These are phyloP conservation scores for Pelmatolapia mariae DNA, from an alignment of 2,113 vertebrate genomes.

Conservation along the genomic window DNA sequence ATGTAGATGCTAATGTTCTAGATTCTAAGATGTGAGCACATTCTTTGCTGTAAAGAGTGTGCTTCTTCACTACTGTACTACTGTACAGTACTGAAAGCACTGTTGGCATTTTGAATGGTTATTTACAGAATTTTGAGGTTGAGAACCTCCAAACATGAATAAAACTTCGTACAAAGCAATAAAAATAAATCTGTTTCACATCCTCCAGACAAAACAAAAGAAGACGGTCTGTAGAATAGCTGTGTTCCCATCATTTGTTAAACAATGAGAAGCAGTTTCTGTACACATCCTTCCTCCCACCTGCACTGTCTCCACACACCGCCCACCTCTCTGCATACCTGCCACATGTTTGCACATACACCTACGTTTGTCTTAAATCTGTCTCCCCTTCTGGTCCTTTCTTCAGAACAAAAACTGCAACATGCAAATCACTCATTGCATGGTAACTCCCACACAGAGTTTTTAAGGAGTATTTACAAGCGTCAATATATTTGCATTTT, in stretches of 20 bases:
- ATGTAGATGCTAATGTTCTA: background rate
- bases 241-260: background rate
- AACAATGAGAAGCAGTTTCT: background rate
- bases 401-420: background rate
- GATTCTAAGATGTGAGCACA: background rate
- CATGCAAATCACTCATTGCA: slow-evolving; percentile 1
- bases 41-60: background rate
- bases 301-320: background rate
- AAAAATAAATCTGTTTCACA: background rate
- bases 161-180: background rate
- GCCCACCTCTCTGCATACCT: background rate
- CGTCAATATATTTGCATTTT: background rate
- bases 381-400: background rate
- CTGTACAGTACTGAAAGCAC: background rate
- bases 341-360: background rate
- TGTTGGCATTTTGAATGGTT: background rate
- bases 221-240: background rate
- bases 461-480: background rate
- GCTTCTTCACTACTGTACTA: background rate
- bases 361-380: background rate
- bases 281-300: background rate
- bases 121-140: background rate
- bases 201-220: background rate
- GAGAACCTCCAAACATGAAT: background rate
- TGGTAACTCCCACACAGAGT: background rate